Percentiles rank a stretch among this genome's conserved stretches.
These are phyloP conservation scores for Tenthredo notha DNA, from an alignment of 2,888 invertebrate genomes.

Conservation along the genomic window DNA sequence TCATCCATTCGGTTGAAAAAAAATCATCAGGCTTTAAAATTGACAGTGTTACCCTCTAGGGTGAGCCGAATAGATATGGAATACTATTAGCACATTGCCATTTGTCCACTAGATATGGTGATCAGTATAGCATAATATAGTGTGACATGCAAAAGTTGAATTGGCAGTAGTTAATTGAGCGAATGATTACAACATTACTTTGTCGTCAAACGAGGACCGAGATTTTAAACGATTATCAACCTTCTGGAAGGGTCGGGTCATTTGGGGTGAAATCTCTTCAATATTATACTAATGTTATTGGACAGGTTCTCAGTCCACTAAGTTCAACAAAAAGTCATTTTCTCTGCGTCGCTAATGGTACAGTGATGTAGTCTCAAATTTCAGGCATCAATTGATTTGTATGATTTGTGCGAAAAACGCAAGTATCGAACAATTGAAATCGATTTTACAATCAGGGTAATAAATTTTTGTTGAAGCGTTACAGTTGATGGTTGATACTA, in stretches of 20 bases:
- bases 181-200: not conserved
- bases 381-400: not conserved
- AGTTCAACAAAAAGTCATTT: not conserved
- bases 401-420: not conserved
- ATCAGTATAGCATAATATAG: too few species aligned
- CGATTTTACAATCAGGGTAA: not conserved
- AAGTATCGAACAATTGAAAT: not conserved
- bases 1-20: not conserved
- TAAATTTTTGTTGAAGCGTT: not conserved
- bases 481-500: not conserved
- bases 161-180: not conserved
- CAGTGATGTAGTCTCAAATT: not conserved
- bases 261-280: not conserved
- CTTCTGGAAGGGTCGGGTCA: not conserved
- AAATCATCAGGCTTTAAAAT: not conserved
- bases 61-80: not conserved
- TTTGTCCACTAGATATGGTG: not conserved
- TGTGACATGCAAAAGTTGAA: too few species aligned
- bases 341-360: not conserved
- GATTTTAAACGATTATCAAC: not conserved
- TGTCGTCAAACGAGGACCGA: not conserved
- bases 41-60: not conserved
- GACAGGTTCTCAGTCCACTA: too few species aligned
- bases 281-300: not conserved
- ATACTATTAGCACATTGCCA: not conserved